phyloP scores from a whole-genome alignment of 2,797 vertebrate genomes.

The Gymnoscopelus microlampas region DNA sequence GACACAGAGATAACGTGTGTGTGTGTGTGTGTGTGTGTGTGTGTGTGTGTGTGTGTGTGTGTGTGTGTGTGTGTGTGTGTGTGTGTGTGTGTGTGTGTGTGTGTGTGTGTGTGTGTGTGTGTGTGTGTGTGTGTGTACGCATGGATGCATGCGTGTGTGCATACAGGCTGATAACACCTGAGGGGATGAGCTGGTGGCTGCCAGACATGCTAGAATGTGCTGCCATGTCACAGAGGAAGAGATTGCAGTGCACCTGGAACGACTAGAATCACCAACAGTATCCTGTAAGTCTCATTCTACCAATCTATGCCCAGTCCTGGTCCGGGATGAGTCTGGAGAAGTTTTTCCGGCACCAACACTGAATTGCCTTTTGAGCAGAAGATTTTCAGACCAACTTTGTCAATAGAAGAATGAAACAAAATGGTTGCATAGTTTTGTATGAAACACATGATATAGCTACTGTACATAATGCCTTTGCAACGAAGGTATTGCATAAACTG shows the following conservation, averaged over 20 bases:
- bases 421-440: no score
- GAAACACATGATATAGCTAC: no score
- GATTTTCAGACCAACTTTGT: no score
- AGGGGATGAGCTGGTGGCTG: constrained; percentile 64
- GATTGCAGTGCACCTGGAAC: constrained; percentile 61
- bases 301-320: no score
- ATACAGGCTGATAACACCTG: constrained; percentile 65
- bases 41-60: no score
- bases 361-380: no score
- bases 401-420: no score
- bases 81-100: no score
- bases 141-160: constrained; percentile 47
- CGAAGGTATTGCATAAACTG: no score
- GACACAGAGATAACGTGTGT: constrained; percentile 51
- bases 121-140: not conserved
- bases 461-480: no score
- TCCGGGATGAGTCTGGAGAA: no score
- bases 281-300: not conserved
- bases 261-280: constrained; percentile 49
- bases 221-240: constrained; percentile 49
- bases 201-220: constrained; percentile 65
- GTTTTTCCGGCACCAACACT: no score
- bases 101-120: not conserved
- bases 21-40: not conserved
- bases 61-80: constrained; percentile 3